phyloP scores from a whole-genome alignment of 2,113 vertebrate genomes.

The Alouatta palliata region DNA sequence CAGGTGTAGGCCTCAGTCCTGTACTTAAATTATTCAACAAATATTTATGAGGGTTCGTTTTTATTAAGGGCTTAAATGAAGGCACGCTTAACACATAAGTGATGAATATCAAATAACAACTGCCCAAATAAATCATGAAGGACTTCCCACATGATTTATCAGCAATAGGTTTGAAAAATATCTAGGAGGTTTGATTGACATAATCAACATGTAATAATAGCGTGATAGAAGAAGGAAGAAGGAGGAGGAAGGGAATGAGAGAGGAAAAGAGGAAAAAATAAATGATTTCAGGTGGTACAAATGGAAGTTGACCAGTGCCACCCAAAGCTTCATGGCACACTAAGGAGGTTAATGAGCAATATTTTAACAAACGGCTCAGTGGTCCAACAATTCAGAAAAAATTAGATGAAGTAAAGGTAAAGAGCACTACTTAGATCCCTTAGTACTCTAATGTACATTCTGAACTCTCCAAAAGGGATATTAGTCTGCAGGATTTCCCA shows the following conservation, averaged over 20 bases:
- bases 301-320: background rate
- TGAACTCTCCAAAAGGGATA: background rate
- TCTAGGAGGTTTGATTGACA: background rate
- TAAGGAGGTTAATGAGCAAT: background rate
- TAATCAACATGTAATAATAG: background rate
- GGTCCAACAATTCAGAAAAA: background rate
- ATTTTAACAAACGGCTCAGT: background rate
- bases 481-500: background rate
- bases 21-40: background rate
- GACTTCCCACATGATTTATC: background rate
- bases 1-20: background rate
- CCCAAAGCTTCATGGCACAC: background rate
- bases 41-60: background rate
- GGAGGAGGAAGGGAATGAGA: background rate
- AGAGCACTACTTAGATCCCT: background rate
- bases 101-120: background rate
- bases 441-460: background rate
- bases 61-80: conserved; percentile 21
- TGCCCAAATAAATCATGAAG: background rate
- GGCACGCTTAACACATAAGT: background rate
- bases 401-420: background rate
- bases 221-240: background rate
- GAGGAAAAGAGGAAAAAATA: background rate
- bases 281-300: background rate
- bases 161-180: background rate